phyloP scores from a whole-genome alignment of 2,113 vertebrate species.

The Oncorhynchus kisutch region DNA sequence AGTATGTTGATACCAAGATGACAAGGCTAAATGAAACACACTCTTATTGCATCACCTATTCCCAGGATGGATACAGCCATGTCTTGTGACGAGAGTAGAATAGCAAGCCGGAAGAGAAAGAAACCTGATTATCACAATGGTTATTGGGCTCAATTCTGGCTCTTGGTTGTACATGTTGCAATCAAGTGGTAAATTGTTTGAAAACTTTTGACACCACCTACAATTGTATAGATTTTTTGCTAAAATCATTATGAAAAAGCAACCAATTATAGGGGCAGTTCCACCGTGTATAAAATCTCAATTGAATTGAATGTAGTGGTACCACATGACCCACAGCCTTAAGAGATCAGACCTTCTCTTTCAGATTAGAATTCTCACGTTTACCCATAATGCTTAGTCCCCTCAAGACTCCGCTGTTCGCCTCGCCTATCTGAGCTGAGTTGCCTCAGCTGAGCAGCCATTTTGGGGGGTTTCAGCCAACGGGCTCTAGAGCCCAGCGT shows the following conservation, averaged over 20 bases:
- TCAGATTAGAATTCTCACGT: constrained; percentile 70
- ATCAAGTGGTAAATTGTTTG: not conserved
- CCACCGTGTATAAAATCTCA: not conserved
- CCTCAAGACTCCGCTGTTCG: constrained; percentile 68
- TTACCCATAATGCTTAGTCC: constrained; percentile 66
- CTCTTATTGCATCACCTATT: constrained; percentile 20
- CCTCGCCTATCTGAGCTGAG: constrained; percentile 48
- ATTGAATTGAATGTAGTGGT: constrained; percentile 4
- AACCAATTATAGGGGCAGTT: not conserved
- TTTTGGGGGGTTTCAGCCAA: constrained; percentile 28
- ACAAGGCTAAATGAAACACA: constrained; percentile 25
- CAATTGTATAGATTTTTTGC: constrained; percentile 5
- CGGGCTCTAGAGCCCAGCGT: constrained; percentile 29
- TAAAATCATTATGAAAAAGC: not conserved
- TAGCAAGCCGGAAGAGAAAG: constrained; percentile 8
- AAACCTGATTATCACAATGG: constrained; percentile 36
- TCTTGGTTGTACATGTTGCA: constrained; percentile 9
- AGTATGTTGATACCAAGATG: constrained; percentile 28
- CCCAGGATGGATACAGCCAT: constrained; percentile 37
- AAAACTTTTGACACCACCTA: not conserved
- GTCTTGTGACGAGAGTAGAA: constrained; percentile 39
- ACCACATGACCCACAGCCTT: constrained; percentile 32
- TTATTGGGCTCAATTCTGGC: constrained; percentile 35
- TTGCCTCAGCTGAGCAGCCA: constrained; percentile 44
- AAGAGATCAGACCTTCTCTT: constrained; percentile 18